Evolutionary conservation across 1,140 invertebrate genomes (phyloP), one percentile per base, ranked within the genome.

Genomic region (Drosophila sturtevanti): DNA sequence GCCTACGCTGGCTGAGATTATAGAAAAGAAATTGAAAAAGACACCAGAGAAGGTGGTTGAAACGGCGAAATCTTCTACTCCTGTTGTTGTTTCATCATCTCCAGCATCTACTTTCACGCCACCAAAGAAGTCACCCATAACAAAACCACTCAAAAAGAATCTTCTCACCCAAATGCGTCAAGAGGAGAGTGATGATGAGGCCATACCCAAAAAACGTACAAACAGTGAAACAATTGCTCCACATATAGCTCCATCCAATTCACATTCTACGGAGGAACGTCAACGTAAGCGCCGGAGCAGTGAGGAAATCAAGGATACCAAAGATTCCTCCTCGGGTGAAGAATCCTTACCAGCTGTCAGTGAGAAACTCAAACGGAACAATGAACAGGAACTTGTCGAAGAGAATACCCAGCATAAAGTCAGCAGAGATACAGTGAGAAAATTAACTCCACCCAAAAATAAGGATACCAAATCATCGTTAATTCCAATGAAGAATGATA

Each of bases 21-120:
- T 91, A 5, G 90, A 91, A 35, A 91, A 89, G 60, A 91, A 91
- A 55, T 54, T 91, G 0, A 91, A 91, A 35, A 90, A 91, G 37
- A 80, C 71, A 0, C 71, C 74, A 0, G 82, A 86, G 12, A 87
- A 79, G 52, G 34, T 7, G 3, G 1, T 16, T 1, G 4, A 16
- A 2, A 52, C 63, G 12, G 59, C 35, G 10, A 54, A 65, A 16
- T 4, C 16, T 1, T 21, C 41, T 0, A 48, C 16, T 21, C 41
- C 16, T 2, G 16, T 10, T 21, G 41, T 21, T 21, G 41, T 21
- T 48, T 66, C 73, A 6, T 78, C 27, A 31, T 6, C 81, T 7
- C 60, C 81, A 11, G 52, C 18, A 7, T 24, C 58, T 12, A 16
- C 60, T 12, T 81, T 82, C 24, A 68, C 68, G 5, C 69, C 72